Evolutionary conservation across 2,888 invertebrate genomes (phyloP), one percentile per base, ranked within the genome.

Genomic region (Pocota personata): DNA sequence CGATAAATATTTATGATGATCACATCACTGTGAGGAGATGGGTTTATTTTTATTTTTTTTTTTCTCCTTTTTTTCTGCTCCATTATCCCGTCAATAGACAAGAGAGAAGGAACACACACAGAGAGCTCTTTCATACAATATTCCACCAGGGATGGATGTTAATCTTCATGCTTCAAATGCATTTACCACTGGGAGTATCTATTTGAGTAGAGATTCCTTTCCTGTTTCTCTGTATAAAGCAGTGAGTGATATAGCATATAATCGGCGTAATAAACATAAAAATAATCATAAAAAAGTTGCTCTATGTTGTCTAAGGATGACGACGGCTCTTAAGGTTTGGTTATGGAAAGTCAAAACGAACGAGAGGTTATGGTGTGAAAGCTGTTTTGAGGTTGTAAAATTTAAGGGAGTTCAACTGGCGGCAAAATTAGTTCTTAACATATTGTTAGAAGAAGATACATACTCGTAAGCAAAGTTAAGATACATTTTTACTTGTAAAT

Each of bases 181-280:
- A 86, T 69, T 69, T 64, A 60, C 58, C 57, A 66, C 37, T 21
- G 46, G 58, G 57, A 32, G 69, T 58, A 58, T 69, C 75, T 67
- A 55, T 55, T 43, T 12, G 48, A 24, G 27, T 24, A 43, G 52
- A 69, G 43, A 69, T 64, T 80, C 69, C 10, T 69, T 64, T 71
- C 40, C 72, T 27, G 64, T 64, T 66, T 58, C 16, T 50, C 66
- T 60, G 60, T 62, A 46, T 67, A 37, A 76, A 52, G 58, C 80
- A 75, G 69, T 86, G 86, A 82, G 72, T 82, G 73, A 86, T 86
- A 86, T 77, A 72, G 86, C 86, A 72, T 82, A 86, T 86, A 86
- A 86, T 86, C 86, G 86, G 60, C 55, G 72, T 77, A 86, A 86
- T 86, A 86, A 86, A 86, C 86, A 86, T 86, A 86, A 86, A 86